Evolutionary conservation across 2,888 invertebrate species (phyloP).

Genomic region (Acronicta leporina): DNA sequence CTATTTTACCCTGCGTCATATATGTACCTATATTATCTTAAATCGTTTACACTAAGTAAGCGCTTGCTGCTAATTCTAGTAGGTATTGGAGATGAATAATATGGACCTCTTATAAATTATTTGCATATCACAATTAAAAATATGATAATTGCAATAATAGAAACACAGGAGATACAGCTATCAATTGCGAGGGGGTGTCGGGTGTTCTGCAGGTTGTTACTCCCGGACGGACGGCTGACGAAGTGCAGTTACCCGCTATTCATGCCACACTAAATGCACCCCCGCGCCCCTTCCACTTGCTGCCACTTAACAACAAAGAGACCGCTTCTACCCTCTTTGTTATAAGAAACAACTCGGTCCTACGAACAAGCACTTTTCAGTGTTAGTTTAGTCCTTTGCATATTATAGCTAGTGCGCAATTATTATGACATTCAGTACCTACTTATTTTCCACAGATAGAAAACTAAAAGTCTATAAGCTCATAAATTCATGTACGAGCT

Average conservation of each 20-base stretch:
- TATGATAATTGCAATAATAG: slow-evolving; percentile 44
- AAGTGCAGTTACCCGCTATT: slow-evolving; percentile 87
- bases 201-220: slow-evolving; percentile 81
- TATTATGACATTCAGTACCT: slow-evolving; percentile 50
- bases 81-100: no score
- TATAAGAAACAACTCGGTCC: slow-evolving; percentile 84
- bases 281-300: slow-evolving; percentile 69
- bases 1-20: neutral
- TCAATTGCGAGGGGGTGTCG: slow-evolving; percentile 65
- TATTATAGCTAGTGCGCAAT: slow-evolving; percentile 68
- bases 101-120: neutral
- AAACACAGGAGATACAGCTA: slow-evolving; percentile 65
- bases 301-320: slow-evolving; percentile 88
- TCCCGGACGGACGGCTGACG: slow-evolving; percentile 85
- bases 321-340: slow-evolving; percentile 86
- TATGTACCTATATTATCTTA: no score
- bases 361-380: slow-evolving; percentile 78
- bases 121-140: slow-evolving; percentile 21
- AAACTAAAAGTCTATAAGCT: slow-evolving; percentile 25
- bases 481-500: neutral
- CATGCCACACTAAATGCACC: slow-evolving; percentile 84
- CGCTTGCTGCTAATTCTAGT: neutral
- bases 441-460: slow-evolving; percentile 54
- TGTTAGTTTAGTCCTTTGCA: slow-evolving; percentile 72
- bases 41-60: no score